These are phyloP conservation scores for Diploscapter pachys DNA, from an alignment of 1,140 invertebrate genomes.

Conservation along the genomic window DNA sequence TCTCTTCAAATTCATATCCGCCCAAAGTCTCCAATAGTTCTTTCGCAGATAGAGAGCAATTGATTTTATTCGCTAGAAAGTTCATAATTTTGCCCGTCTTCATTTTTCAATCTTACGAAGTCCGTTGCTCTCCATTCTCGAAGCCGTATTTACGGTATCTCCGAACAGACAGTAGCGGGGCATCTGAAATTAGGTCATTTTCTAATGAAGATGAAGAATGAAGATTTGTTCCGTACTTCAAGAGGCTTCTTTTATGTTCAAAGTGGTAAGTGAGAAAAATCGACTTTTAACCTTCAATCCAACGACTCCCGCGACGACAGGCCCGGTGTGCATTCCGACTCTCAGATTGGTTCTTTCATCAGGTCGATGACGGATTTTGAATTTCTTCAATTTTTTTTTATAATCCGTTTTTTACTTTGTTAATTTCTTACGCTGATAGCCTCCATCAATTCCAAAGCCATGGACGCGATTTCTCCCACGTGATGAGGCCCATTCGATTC, in stretches of 20 bases:
- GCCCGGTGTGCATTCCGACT: constrained; percentile 63
- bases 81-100: constrained; percentile 66
- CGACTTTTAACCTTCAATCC: constrained; percentile 57
- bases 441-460: constrained; percentile 48
- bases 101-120: constrained; percentile 40
- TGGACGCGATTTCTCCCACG: constrained; percentile 65
- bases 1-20: constrained; percentile 38
- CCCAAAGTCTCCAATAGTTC: constrained; percentile 21
- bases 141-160: constrained; percentile 87
- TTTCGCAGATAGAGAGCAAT: constrained; percentile 48
- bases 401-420: constrained; percentile 20
- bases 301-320: constrained; percentile 54
- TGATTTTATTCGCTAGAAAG: constrained; percentile 71
- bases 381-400: constrained; percentile 66
- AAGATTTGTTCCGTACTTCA: constrained; percentile 59
- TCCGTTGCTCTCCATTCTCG: constrained; percentile 74
- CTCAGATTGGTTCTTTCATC: constrained; percentile 77
- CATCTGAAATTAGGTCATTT: constrained; percentile 69
- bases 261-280: constrained; percentile 76
- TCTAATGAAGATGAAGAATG: constrained; percentile 59
- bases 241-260: constrained; percentile 59
- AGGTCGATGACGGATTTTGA: constrained; percentile 79
- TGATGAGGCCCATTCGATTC: constrained; percentile 66
- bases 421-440: constrained; percentile 66
- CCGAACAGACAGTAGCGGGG: constrained; percentile 70